These are phyloP conservation scores for Diploptera punctata DNA, from an alignment of 2,888 invertebrate species.

Conservation along the genomic window DNA sequence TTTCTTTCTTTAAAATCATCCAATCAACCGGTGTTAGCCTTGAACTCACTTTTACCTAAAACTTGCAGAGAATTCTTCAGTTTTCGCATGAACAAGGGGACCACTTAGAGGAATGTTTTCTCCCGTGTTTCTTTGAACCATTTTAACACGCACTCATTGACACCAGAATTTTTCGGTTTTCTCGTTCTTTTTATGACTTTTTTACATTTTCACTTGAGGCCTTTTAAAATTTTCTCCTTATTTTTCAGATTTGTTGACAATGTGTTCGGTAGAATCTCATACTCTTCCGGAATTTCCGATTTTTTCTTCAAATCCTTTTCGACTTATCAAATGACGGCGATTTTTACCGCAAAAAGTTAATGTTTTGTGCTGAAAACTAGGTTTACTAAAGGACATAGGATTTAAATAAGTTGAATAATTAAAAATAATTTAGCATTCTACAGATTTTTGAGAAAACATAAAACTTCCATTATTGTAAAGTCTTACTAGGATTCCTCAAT, in stretches of 20 bases:
- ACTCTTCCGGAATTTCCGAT: not conserved
- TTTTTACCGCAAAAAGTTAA: not conserved
- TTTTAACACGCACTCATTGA: slow-evolving; percentile 1
- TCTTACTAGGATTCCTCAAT: too few relatives aligned
- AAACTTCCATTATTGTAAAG: too few relatives aligned
- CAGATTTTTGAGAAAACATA: too few relatives aligned
- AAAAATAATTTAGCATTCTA: too few relatives aligned
- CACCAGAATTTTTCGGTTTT: not conserved
- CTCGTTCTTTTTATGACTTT: not conserved
- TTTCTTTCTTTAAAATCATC: too few relatives aligned
- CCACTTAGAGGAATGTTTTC: slow-evolving; percentile 1
- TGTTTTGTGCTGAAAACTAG: not conserved
- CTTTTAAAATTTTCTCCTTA: not conserved
- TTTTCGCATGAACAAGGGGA: not conserved
- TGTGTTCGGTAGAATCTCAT: not conserved
- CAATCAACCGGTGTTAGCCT: not conserved
- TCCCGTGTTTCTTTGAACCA: not conserved
- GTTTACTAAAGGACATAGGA: slow-evolving; percentile 5
- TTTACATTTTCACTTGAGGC: not conserved
- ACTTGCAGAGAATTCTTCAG: too few relatives aligned
- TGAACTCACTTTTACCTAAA: slow-evolving; percentile 8
- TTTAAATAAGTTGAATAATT: too few relatives aligned
- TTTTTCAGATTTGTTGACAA: not conserved
- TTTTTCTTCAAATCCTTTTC: not conserved
- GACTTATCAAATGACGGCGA: not conserved